Evolutionary conservation across 2,888 invertebrate species (phyloP).

Genomic region (Gortyna flavago): DNA sequence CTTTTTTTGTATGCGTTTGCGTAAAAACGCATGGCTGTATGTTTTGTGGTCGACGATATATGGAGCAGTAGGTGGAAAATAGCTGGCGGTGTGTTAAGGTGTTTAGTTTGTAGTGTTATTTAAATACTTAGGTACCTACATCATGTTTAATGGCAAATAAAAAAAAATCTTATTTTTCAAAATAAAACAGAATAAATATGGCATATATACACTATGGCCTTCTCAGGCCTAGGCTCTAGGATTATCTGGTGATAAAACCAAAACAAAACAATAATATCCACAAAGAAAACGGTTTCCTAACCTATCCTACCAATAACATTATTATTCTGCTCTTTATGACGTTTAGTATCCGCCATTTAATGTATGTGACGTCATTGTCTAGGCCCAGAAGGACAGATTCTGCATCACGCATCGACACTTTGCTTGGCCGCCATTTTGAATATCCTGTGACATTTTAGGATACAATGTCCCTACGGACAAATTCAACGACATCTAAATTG

Average conservation of each 20-base stretch:
- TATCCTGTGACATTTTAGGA: constrained; percentile 23
- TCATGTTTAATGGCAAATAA: not conserved
- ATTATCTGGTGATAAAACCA: not conserved
- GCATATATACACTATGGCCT: not conserved
- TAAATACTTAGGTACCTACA: not conserved
- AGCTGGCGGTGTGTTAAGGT: no score
- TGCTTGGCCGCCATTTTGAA: constrained; percentile 31
- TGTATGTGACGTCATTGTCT: constrained; percentile 34
- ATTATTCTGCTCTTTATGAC: constrained; percentile 13
- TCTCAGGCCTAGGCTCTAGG: no score
- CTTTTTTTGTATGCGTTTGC: constrained; percentile 59
- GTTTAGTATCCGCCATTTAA: constrained; percentile 32
- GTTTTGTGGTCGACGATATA: constrained; percentile 27
- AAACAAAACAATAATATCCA: not conserved
- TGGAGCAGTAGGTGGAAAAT: constrained; percentile 21
- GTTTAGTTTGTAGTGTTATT: not conserved
- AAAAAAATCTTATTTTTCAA: not conserved
- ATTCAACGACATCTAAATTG: constrained; percentile 1
- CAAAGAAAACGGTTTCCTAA: constrained; percentile 12
- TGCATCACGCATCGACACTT: constrained; percentile 8
- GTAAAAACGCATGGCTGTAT: constrained; percentile 45
- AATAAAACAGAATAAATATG: not conserved
- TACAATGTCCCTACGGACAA: not conserved
- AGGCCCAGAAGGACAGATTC: constrained; percentile 30
- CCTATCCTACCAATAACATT: constrained; percentile 22